Base-by-base conservation (phyloP, 2,888 invertebrate species). In the Pseudococcus jackbeardsleyi region DNA sequence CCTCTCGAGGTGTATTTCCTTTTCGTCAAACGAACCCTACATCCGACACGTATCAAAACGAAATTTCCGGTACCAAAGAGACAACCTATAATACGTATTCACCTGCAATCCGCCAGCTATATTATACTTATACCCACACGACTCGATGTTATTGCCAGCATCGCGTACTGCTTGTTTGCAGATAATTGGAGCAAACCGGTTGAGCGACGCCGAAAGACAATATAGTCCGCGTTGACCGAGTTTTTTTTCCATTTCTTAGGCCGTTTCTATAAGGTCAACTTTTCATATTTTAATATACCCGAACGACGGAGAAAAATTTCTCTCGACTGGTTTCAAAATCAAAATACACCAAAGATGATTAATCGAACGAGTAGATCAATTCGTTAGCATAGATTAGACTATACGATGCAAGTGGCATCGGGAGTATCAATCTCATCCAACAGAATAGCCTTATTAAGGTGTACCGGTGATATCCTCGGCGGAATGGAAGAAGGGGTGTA, bases 171-270 rank as follows among this genome's bases (percentile, higher is more conserved):
- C 42, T 42, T 79, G 68, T 79, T 79, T 42, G 79, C 79, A 42
- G 79, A 79, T 79, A 79, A 79, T 79, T 79, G 79, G 79, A 79
- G 79, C 79, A 79, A 79, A 79, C 79, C 79, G 79, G 79, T 79
- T 79, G 15, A 17, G 79, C 79, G 79, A 79, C 79, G 79, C 79
- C 79, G 79, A 79, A 79, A 79, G 79, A 79, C 79, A 79, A 79
- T 79, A 79, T n/a, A 39, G 79, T 79, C n/a, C 42, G 42, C 79
- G 79, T 42, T 79, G 79, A 79, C 79, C 79, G 79, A 79, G 79
- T 79, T 79, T 79, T 79, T 79, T 79, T 39, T 77, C 59, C 7
- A 59, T 7, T 42, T n/a, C 42, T 42, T 79, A 7, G 8, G 26
- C 79, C n/a, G 26, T 5, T 72, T 39, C 6, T 19, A 33, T 79